phyloP scores from a whole-genome alignment of 2,113 vertebrate species.

The Crotalus horridus region DNA sequence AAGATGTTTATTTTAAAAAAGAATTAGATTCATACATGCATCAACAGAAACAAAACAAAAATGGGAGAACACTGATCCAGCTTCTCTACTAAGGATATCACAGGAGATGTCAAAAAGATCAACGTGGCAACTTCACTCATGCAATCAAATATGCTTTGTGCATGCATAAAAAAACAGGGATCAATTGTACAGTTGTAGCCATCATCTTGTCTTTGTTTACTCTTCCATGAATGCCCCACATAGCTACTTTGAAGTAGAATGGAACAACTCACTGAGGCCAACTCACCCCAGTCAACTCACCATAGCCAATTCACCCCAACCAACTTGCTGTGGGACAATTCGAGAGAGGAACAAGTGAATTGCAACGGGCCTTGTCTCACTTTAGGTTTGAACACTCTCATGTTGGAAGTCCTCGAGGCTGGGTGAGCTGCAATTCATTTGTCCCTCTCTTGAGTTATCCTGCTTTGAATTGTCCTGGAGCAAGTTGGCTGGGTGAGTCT shows the following conservation, averaged over 20 bases:
- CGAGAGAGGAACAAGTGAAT: not conserved
- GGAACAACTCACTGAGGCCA: not conserved
- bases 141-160: not conserved
- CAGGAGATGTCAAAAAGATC: not conserved
- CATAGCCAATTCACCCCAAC: not conserved
- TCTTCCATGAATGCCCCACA: not conserved
- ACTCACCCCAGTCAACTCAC: not conserved
- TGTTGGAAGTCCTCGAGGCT: not conserved
- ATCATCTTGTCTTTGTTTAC: not conserved
- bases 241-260: not conserved
- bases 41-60: no score
- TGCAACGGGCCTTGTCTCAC: not conserved
- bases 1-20: not conserved
- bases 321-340: not conserved
- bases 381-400: not conserved
- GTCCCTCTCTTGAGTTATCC: not conserved
- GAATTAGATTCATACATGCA: not conserved
- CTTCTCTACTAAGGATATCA: not conserved
- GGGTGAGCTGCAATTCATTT: not conserved
- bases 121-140: not conserved
- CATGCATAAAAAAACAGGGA: not conserved
- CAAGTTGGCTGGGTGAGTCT: not conserved
- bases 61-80: not conserved
- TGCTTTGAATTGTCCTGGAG: not conserved
- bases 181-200: not conserved